phyloP scores from a whole-genome alignment of 2,888 invertebrate genomes.

The Hirtodrosophila trivittata region DNA sequence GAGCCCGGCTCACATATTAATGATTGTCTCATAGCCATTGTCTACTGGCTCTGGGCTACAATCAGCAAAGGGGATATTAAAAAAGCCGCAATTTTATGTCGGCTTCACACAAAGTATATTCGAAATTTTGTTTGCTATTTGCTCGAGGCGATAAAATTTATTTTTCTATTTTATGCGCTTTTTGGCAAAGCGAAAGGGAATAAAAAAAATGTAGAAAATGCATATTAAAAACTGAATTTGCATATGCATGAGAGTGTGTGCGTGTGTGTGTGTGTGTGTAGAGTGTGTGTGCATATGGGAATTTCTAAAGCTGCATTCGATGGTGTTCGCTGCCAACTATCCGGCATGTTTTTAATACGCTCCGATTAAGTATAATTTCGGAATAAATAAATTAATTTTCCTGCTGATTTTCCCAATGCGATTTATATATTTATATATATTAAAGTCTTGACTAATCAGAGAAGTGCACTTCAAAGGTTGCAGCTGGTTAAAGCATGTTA shows the following conservation, averaged over 20 bases:
- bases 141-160: conserved; percentile 9
- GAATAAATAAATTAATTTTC: no score
- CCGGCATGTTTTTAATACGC: no score
- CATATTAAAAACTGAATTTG: conserved; percentile 33
- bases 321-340: neutral
- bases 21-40: conserved; percentile 1
- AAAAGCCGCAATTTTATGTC: neutral
- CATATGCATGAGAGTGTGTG: conserved; percentile 10
- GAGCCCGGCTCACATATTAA: conserved; percentile 39
- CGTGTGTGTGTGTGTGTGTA: conserved; percentile 11
- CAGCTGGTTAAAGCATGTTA: no score
- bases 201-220: conserved; percentile 13
- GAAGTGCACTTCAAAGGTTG: no score
- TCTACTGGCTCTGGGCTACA: neutral
- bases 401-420: no score
- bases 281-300: conserved; percentile 1
- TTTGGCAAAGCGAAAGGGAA: conserved; percentile 7
- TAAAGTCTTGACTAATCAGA: no score
- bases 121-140: conserved; percentile 4
- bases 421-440: no score
- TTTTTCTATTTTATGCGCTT: conserved; percentile 11
- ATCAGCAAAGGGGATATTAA: conserved; percentile 5
- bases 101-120: conserved; percentile 7
- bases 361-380: no score
- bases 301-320: neutral